phyloP scores from a whole-genome alignment of 2,797 vertebrate species.

The Cryptoblepharus egeriae region DNA sequence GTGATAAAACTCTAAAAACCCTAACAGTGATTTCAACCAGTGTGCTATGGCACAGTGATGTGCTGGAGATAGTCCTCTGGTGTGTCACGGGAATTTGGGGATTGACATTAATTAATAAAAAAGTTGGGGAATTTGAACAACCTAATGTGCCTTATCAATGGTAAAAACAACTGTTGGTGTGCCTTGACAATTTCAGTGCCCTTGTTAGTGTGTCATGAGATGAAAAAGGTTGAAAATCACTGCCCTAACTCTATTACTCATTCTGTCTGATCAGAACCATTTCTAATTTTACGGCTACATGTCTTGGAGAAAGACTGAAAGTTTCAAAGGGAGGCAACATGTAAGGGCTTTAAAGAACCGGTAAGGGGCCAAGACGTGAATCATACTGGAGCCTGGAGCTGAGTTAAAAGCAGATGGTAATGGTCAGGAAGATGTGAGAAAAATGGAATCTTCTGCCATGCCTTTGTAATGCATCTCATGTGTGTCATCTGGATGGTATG shows the following conservation, averaged over 20 bases:
- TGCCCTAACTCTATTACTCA: neutral
- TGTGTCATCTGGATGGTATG: fast-evolving
- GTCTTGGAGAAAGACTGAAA: neutral
- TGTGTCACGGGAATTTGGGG: too few species aligned
- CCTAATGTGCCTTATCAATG: too few species aligned
- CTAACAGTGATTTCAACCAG: too few species aligned
- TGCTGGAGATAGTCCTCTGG: too few species aligned
- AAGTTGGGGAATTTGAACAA: too few species aligned
- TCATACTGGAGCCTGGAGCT: neutral
- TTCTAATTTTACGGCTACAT: neutral
- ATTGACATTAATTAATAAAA: too few species aligned
- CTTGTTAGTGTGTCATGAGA: too few species aligned
- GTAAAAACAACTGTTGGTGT: too few species aligned
- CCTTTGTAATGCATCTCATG: fast-evolving
- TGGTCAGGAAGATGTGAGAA: fast-evolving
- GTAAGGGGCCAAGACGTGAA: fast-evolving
- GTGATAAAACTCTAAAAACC: too few species aligned
- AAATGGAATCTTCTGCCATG: neutral
- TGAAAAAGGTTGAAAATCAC: too few species aligned
- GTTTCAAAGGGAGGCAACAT: neutral
- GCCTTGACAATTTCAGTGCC: too few species aligned
- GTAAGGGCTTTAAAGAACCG: neutral
- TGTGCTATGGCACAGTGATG: too few species aligned
- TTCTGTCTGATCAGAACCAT: neutral
- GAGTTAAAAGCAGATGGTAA: neutral